Evolutionary conservation across 2,797 vertebrate species (phyloP), one percentile per base, ranked within the genome.

Genomic region (Melanogrammus aeglefinus): DNA sequence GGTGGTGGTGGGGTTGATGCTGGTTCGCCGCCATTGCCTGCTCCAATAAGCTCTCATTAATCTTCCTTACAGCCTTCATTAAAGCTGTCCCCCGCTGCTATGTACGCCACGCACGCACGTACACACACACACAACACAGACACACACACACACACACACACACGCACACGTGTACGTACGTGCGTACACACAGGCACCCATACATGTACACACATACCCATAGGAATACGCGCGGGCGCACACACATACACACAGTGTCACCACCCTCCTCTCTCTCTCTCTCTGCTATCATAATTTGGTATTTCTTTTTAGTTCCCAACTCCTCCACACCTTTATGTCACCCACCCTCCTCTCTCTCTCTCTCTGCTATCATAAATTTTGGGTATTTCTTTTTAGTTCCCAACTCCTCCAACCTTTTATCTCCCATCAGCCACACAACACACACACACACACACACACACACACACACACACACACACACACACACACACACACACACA

Each of bases 31-130:
- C 76, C 70, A 57, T 85, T 77, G 84, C 82, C 84, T 84, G 85
- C 84, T 84, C 77, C 85, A 87, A 83, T 83, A 86, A 85, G 75
- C 81, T 78, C 77, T 85, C 86, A 89, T 91, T 91, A 86, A 91
- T 91, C 92, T 90, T 88, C 86, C 86, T 91, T 84, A 85, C 81
- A 84, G 84, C 85, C 84, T 86, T 88, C 88, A 88, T 91, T 92
- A 91, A 86, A 88, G 81, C 83, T 82, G 79, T 79, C 80, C 24
- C 21, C 73, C 75, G 76, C 77, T n/a, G 18, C 80, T 4, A 78
- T 39, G 4, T 81, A 77, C 76, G 76, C 13, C 44, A 18, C 44
- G 18, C 16, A 13, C 44, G 5, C 16, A 18, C 44, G 18, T 14
- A 47, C 44, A 18, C 44, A 47, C 44, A 47, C 44, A 47, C 14